Conservation (phyloP, 2,888 invertebrate species). For the Platerodrilus igneus region DNA sequence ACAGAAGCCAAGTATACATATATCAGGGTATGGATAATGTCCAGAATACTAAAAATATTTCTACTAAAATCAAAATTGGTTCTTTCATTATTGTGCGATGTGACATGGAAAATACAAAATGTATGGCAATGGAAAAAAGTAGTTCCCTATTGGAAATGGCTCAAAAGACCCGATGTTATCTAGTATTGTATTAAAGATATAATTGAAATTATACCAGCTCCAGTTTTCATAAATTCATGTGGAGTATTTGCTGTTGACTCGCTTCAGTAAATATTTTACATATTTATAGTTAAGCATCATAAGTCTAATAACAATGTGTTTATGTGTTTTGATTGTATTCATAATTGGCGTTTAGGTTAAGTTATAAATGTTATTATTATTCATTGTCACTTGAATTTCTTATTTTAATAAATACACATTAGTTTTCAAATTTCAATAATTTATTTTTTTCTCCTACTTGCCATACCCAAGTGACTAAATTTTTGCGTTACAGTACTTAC, state of each 20-base stretch:
- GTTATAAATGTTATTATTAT: neutral
- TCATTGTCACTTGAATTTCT: constrained; percentile 1
- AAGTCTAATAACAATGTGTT: neutral
- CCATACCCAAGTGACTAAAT: neutral
- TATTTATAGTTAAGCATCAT: neutral
- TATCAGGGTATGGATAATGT: neutral
- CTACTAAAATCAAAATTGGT: constrained; percentile 1
- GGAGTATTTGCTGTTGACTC: constrained; percentile 3
- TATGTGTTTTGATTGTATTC: neutral
- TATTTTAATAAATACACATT: constrained; percentile 1
- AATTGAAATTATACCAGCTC: constrained; percentile 3
- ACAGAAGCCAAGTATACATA: no score
- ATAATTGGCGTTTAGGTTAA: neutral
- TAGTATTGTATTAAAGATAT: no score
- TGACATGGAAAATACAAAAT: no score
- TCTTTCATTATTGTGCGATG: no score
- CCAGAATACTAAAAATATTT: neutral
- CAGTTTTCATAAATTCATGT: neutral
- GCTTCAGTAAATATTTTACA: constrained; percentile 1
- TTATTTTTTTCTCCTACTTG: neutral
- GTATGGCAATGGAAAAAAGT: no score
- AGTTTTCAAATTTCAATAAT: neutral
- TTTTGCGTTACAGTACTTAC: constrained; percentile 2
- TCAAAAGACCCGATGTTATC: neutral
- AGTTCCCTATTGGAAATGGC: no score